Evolutionary conservation across 2,797 vertebrate species (phyloP).

Genomic region (Fundulus diaphanus): DNA sequence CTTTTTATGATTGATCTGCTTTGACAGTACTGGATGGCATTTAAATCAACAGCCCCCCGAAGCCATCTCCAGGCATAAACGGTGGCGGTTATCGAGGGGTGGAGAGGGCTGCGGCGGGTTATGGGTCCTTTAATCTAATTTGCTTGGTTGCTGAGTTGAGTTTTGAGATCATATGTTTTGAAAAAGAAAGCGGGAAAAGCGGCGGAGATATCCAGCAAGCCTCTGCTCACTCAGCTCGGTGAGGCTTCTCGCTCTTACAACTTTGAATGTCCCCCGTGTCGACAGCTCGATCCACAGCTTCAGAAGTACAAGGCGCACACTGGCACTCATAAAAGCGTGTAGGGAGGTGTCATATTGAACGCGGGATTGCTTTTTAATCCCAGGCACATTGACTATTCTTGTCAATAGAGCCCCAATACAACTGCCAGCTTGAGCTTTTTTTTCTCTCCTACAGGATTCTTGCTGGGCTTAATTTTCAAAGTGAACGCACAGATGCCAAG

Average conservation of each 20-base stretch:
- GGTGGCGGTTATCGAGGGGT: constrained; percentile 66
- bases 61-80: constrained; percentile 77
- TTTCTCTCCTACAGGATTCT: constrained; percentile 77
- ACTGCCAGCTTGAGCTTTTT: constrained; percentile 83
- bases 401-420: constrained; percentile 85
- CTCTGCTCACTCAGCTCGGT: constrained; percentile 79
- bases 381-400: constrained; percentile 83
- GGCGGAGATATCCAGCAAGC: constrained; percentile 69
- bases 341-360: constrained; percentile 84
- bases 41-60: constrained; percentile 79
- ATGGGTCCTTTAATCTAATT: constrained; percentile 85
- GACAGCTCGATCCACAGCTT: constrained; percentile 81
- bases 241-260: constrained; percentile 76
- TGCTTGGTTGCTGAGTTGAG: constrained; percentile 83
- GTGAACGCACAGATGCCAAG: constrained; percentile 84
- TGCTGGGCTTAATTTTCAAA: constrained; percentile 87
- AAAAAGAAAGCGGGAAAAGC: constrained; percentile 72
- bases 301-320: constrained; percentile 81
- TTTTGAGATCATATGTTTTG: constrained; percentile 83
- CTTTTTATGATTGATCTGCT: constrained; percentile 80
- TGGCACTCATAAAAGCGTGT: constrained; percentile 80
- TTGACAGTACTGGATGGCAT: constrained; percentile 80
- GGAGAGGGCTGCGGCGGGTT: constrained; percentile 62
- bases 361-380: constrained; percentile 87
- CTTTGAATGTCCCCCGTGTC: constrained; percentile 81